A percentile compares a stretch with the other conserved stretches of the same genome.
phyloP scores from a whole-genome alignment of 2,888 invertebrate species.

The Orthosia gracilis region DNA sequence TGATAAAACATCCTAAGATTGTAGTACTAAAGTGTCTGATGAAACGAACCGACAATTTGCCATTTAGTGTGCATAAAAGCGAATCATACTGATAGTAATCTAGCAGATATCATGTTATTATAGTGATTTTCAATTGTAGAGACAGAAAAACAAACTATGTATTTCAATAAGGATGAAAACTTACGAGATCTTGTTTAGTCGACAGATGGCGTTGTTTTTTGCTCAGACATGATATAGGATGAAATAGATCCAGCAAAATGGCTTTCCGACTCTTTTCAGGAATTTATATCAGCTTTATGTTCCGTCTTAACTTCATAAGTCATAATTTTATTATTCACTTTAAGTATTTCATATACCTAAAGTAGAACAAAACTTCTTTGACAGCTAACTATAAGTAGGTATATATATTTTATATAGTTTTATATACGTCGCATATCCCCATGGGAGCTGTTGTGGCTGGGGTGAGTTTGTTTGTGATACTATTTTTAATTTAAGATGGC shows the following conservation, averaged over 20 bases:
- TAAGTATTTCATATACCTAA: neutral
- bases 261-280: neutral
- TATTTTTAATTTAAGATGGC: no score
- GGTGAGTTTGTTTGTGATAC: no score
- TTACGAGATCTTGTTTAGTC: neutral
- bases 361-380: neutral
- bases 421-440: no score
- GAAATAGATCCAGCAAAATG: no score
- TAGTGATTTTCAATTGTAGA: conserved; percentile 75
- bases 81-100: conserved; percentile 85
- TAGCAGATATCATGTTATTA: conserved; percentile 86
- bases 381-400: no score
- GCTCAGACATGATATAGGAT: neutral
- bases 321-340: neutral
- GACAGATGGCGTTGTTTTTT: conserved; percentile 43
- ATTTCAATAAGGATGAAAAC: conserved; percentile 2
- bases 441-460: no score
- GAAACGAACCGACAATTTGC: conserved; percentile 86
- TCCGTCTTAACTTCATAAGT: neutral
- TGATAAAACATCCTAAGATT: conserved; percentile 54
- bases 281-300: neutral
- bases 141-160: conserved; percentile 71
- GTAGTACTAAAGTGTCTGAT: conserved; percentile 78
- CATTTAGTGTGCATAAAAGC: conserved; percentile 86
- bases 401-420: no score